A percentile compares a stretch with the other conserved stretches of the same genome.
Evolutionary conservation across 2,113 vertebrate species (phyloP).

Genomic region (Vulpes ferrilata): DNA sequence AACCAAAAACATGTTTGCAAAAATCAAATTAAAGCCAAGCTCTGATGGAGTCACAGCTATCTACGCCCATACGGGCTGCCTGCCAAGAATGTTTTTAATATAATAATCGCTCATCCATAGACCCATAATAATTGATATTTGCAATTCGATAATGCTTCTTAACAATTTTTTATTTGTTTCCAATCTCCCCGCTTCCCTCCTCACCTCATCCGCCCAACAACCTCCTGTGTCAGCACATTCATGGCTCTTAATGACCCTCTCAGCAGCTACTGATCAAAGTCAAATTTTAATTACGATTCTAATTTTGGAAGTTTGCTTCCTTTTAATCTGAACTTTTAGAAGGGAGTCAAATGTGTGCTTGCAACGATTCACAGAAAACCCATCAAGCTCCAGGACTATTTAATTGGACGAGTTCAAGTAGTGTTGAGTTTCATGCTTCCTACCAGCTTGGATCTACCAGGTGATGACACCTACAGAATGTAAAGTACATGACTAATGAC

Average conservation of each 20-base stretch:
- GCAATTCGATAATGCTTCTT: conserved; percentile 85
- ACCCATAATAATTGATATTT: conserved; percentile 84
- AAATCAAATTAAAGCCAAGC: conserved; percentile 82
- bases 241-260: conserved; percentile 79
- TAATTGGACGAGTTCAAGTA: conserved; percentile 58
- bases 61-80: conserved; percentile 35
- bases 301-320: conserved; percentile 81
- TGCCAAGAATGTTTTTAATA: conserved; percentile 85
- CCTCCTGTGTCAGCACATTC: conserved; percentile 72
- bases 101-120: conserved; percentile 84
- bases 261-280: conserved; percentile 83
- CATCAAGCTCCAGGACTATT: conserved; percentile 14
- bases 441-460: conserved; percentile 31
- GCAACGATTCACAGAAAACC: conserved; percentile 64
- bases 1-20: conserved; percentile 77
- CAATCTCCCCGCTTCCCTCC: conserved; percentile 70
- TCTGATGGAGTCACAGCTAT: conserved; percentile 70
- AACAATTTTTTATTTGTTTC: conserved; percentile 84
- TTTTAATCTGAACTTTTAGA: conserved; percentile 74
- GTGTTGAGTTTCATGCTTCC: conserved; percentile 38
- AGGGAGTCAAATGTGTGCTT: conserved; percentile 80
- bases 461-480: background rate
- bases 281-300: conserved; percentile 82
- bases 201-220: conserved; percentile 62
- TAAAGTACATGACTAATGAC: background rate